Percentiles rank a stretch among this genome's conserved stretches.
Evolutionary conservation across 2,888 invertebrate species (phyloP).

Genomic region (Metalampra italica): DNA sequence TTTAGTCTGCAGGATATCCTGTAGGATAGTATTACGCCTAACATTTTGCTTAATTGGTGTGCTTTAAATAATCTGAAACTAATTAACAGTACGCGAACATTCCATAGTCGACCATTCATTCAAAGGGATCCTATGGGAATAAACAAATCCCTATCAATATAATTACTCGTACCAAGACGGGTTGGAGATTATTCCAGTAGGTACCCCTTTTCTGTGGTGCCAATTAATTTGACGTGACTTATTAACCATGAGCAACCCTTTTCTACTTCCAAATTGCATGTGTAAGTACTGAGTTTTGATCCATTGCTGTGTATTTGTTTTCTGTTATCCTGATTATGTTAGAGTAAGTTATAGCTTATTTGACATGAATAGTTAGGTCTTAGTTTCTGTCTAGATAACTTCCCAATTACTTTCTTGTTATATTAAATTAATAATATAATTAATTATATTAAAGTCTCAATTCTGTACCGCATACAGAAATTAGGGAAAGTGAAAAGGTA

Average conservation of each 20-base stretch:
- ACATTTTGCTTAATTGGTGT: not conserved
- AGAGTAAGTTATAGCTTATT: no score
- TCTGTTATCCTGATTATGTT: no score
- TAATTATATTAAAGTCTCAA: no score
- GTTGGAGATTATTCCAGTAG: slow-evolving; percentile 36
- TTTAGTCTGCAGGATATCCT: no score
- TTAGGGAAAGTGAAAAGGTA: no score
- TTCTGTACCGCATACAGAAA: no score
- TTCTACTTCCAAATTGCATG: slow-evolving; percentile 6
- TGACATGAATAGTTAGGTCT: no score
- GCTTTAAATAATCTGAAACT: slow-evolving; percentile 52
- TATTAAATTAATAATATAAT: no score
- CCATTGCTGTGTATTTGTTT: no score
- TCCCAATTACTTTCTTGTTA: no score
- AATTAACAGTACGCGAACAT: slow-evolving; percentile 61
- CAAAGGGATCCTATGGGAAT: slow-evolving; percentile 28
- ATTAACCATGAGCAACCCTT: slow-evolving; percentile 35
- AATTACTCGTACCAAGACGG: slow-evolving; percentile 42
- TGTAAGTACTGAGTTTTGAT: not conserved
- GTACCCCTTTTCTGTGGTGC: slow-evolving; percentile 38
- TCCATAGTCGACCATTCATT: slow-evolving; percentile 20
- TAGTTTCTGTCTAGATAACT: no score
- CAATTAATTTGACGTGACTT: slow-evolving; percentile 47
- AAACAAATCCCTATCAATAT: slow-evolving; percentile 48
- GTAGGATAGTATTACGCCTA: no score